Conservation (phyloP, 2,797 vertebrate species). For the Knipowitschia caucasica region DNA sequence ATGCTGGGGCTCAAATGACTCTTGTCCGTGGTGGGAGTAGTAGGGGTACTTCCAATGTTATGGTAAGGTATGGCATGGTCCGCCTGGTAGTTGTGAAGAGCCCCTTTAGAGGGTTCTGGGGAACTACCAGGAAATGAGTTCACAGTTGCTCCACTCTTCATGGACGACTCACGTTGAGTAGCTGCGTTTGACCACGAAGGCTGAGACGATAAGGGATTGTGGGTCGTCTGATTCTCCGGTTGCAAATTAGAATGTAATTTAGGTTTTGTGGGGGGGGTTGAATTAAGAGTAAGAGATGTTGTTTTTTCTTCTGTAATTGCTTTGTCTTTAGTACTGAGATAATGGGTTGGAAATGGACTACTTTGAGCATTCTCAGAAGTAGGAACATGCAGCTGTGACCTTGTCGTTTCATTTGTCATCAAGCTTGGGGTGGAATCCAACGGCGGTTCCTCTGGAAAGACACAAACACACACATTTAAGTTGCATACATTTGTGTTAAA, state of each 20-base stretch:
- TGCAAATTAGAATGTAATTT: constrained; percentile 13
- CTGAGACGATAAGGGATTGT: constrained; percentile 19
- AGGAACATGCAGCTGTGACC: constrained; percentile 42
- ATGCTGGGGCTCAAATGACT: constrained; percentile 47
- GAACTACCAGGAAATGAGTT: constrained; percentile 31
- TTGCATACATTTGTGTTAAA: not conserved
- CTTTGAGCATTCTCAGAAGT: constrained; percentile 42
- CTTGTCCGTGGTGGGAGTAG: too few species aligned
- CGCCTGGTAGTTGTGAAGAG: constrained; percentile 20
- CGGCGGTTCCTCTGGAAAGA: constrained; percentile 49
- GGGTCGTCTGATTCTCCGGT: constrained; percentile 15
- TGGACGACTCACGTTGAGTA: constrained; percentile 18
- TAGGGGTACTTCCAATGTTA: constrained; percentile 15
- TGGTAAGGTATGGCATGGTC: constrained; percentile 10
- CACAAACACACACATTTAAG: constrained; percentile 21
- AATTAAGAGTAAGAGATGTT: constrained; percentile 19
- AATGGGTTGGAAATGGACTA: constrained; percentile 34
- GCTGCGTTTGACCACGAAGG: constrained; percentile 34
- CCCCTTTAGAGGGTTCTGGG: constrained; percentile 22
- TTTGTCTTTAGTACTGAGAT: constrained; percentile 29
- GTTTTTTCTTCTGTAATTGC: constrained; percentile 23
- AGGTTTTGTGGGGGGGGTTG: constrained; percentile 37
- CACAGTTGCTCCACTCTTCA: constrained; percentile 18
- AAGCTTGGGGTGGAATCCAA: constrained; percentile 31
- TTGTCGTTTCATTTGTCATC: constrained; percentile 41